These are phyloP conservation scores for Sinotaia quadrata DNA, from an alignment of 2,888 invertebrate genomes.

Conservation along the genomic window DNA sequence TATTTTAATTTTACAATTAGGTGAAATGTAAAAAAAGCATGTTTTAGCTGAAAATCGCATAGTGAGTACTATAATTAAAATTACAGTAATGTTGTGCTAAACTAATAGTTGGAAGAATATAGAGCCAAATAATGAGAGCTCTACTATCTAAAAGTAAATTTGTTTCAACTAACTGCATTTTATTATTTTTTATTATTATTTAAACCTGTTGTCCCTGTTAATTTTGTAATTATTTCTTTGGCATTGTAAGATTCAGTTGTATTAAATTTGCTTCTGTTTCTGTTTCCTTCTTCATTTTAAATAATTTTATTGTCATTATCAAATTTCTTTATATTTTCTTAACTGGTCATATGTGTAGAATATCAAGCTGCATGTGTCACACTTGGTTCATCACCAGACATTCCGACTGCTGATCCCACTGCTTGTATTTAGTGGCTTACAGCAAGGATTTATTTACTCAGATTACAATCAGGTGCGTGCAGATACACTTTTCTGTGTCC, in stretches of 20 bases:
- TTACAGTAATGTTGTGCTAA: too few relatives aligned
- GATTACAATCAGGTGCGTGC: constrained; percentile 68
- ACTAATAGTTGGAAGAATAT: too few relatives aligned
- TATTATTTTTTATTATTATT: neutral
- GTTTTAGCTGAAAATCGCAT: too few relatives aligned
- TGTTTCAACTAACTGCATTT: too few relatives aligned
- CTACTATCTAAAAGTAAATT: too few relatives aligned
- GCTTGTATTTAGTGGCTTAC: constrained; percentile 69
- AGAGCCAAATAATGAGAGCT: too few relatives aligned
- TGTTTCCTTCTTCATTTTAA: too few relatives aligned
- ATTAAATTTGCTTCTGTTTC: too few relatives aligned
- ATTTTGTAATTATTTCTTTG: neutral
- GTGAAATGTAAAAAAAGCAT: too few relatives aligned
- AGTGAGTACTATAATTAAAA: too few relatives aligned
- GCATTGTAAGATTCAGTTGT: neutral
- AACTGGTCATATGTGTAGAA: constrained; percentile 64
- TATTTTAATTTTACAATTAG: too few relatives aligned
- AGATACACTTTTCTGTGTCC: too few relatives aligned
- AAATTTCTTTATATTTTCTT: neutral
- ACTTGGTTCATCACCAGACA: constrained; percentile 64
- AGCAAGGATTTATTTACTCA: constrained; percentile 70
- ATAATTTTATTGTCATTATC: neutral
- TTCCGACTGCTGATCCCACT: constrained; percentile 67
- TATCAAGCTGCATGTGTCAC: constrained; percentile 59
- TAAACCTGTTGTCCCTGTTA: neutral